Conservation (phyloP, 2,797 vertebrate species). For the Leptodactylus fallax region DNA sequence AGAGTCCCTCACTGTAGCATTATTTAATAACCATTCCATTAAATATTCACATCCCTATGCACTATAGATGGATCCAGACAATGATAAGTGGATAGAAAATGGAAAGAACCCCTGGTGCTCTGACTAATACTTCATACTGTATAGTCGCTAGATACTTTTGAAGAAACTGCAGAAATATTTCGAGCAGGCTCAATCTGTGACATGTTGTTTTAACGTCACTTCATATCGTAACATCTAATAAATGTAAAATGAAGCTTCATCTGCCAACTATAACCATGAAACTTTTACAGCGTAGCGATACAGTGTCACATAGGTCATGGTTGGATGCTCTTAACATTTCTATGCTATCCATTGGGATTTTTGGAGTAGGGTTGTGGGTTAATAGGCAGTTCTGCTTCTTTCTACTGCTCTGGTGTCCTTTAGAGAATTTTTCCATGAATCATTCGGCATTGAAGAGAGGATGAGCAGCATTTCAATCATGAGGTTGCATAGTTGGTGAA, state of each 20-base stretch:
- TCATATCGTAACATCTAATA: background rate
- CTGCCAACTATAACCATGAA: background rate
- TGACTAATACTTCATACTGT: conserved; percentile 41
- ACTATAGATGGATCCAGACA: conserved; percentile 17
- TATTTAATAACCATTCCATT: conserved; percentile 42
- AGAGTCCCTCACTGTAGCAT: background rate
- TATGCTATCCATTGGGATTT: conserved; percentile 11
- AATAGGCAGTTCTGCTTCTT: background rate
- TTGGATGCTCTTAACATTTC: background rate
- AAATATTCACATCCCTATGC: conserved; percentile 42
- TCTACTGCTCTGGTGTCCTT: background rate
- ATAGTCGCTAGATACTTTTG: conserved; percentile 19
- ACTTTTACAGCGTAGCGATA: background rate
- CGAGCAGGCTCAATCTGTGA: conserved; percentile 5
- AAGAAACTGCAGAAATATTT: conserved; percentile 31
- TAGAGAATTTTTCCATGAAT: background rate
- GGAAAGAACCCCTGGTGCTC: background rate
- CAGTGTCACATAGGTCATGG: background rate
- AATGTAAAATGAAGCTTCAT: conserved; percentile 17
- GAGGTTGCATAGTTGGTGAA: background rate
- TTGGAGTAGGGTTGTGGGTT: background rate
- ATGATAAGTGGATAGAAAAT: conserved; percentile 43
- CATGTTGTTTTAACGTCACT: background rate
- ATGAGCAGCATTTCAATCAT: conserved; percentile 28
- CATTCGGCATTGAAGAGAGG: conserved; percentile 14